Conservation (phyloP, 1,140 invertebrate genomes). For the Leptinotarsa defecta region DNA sequence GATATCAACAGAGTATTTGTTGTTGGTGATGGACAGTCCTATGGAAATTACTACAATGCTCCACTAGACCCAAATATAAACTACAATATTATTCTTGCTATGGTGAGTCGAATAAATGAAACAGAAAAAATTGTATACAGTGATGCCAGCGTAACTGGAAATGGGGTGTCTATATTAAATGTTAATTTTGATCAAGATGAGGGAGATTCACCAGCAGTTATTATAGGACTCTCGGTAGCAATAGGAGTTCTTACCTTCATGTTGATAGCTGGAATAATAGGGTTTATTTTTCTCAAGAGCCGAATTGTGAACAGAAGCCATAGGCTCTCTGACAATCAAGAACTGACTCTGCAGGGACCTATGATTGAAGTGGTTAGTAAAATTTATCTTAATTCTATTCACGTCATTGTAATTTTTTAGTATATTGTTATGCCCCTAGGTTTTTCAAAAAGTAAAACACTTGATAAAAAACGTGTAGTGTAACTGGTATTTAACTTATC, state of each 20-base stretch:
- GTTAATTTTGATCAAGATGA: slow-evolving; percentile 25
- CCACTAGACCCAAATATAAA: slow-evolving; percentile 68
- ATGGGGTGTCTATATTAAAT: slow-evolving; percentile 39
- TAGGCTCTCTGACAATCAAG: slow-evolving; percentile 65
- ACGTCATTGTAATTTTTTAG: too few species aligned
- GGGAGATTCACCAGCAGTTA: slow-evolving; percentile 52
- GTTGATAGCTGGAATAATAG: slow-evolving; percentile 63
- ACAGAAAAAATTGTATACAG: slow-evolving; percentile 71
- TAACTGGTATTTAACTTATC: too few species aligned
- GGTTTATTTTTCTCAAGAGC: slow-evolving; percentile 64
- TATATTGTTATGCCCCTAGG: too few species aligned
- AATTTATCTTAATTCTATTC: too few species aligned
- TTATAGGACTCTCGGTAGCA: slow-evolving; percentile 63
- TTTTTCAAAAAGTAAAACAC: too few species aligned
- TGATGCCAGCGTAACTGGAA: slow-evolving; percentile 56
- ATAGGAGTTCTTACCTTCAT: slow-evolving; percentile 66
- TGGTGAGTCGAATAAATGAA: slow-evolving; percentile 70
- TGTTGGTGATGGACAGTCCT: slow-evolving; percentile 75
- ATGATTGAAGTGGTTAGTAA: slow-evolving; percentile 62
- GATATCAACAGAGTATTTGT: slow-evolving; percentile 68
- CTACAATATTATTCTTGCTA: slow-evolving; percentile 74
- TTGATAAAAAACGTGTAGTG: too few species aligned
- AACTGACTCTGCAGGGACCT: slow-evolving; percentile 69
- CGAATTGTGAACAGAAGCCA: slow-evolving; percentile 60
- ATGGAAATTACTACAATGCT: slow-evolving; percentile 79